Evolutionary conservation across 2,797 vertebrate species (phyloP).

Genomic region (Cyclopterus lumpus): DNA sequence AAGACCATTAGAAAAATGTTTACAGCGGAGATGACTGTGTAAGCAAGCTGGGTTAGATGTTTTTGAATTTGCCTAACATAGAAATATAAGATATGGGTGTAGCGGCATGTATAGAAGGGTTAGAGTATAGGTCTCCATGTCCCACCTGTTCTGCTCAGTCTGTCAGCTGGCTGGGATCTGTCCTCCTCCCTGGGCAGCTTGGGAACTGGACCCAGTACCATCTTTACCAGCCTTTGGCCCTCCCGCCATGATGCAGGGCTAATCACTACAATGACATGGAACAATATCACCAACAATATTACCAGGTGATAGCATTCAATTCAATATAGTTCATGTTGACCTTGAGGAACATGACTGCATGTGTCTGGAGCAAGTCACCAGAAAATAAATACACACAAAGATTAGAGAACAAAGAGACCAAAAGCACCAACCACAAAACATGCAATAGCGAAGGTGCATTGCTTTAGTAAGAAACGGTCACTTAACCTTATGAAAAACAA

Average conservation of each 20-base stretch:
- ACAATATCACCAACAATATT: conserved; percentile 6
- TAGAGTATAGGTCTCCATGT: conserved; percentile 28
- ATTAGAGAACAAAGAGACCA: background rate
- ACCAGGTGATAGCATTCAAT: background rate
- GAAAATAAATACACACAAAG: background rate
- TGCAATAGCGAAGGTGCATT: background rate
- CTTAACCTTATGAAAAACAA: background rate
- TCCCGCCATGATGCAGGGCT: conserved; percentile 94
- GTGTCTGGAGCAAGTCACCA: background rate
- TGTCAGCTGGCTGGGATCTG: conserved; percentile 77
- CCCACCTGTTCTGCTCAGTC: conserved; percentile 83
- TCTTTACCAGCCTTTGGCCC: conserved; percentile 93
- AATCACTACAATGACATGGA: conserved; percentile 78
- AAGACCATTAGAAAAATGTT: background rate
- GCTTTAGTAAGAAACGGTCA: background rate
- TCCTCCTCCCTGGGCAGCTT: conserved; percentile 80
- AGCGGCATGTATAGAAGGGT: conserved; percentile 3
- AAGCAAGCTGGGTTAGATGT: background rate
- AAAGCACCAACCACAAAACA: too few species aligned
- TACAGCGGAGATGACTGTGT: background rate
- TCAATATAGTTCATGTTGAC: background rate
- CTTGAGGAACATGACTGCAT: background rate
- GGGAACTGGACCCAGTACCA: conserved; percentile 89
- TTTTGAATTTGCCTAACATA: conserved; percentile 4
- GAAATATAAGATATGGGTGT: conserved; percentile 6